Conservation (phyloP, 2,888 invertebrate genomes). For the Chrysolina haemoptera region DNA sequence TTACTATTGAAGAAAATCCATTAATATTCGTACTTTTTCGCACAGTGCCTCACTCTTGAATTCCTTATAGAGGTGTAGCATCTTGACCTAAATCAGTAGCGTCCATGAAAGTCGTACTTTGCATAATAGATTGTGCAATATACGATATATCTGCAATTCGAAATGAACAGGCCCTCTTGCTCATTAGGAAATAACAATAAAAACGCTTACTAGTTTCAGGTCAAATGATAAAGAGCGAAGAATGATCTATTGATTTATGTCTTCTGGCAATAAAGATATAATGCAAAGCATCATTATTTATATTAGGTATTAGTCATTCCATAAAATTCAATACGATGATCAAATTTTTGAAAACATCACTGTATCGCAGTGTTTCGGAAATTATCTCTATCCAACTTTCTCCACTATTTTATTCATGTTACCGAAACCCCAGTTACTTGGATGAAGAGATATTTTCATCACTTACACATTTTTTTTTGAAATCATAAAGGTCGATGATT, state of each 20-base stretch:
- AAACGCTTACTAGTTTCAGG: conserved; percentile 1
- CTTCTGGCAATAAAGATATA: background rate
- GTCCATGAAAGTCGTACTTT: background rate
- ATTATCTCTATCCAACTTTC: no score
- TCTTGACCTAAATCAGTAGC: background rate
- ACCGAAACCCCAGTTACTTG: no score
- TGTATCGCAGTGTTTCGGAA: no score
- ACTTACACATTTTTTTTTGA: no score
- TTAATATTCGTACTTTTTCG: no score
- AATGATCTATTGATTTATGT: background rate
- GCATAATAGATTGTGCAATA: conserved; percentile 24
- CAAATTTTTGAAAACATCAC: no score
- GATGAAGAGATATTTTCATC: no score
- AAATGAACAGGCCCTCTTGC: conserved; percentile 42
- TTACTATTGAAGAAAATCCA: no score
- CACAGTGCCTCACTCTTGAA: background rate
- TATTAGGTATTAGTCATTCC: background rate
- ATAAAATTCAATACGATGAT: background rate
- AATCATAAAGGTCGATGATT: no score
- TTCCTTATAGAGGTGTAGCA: background rate
- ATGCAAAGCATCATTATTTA: background rate
- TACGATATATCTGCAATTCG: background rate
- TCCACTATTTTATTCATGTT: no score
- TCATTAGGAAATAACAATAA: conserved; percentile 20
- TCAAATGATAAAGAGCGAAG: background rate